Evolutionary conservation across 2,888 invertebrate species (phyloP).

Genomic region (Embidobia sp.): DNA sequence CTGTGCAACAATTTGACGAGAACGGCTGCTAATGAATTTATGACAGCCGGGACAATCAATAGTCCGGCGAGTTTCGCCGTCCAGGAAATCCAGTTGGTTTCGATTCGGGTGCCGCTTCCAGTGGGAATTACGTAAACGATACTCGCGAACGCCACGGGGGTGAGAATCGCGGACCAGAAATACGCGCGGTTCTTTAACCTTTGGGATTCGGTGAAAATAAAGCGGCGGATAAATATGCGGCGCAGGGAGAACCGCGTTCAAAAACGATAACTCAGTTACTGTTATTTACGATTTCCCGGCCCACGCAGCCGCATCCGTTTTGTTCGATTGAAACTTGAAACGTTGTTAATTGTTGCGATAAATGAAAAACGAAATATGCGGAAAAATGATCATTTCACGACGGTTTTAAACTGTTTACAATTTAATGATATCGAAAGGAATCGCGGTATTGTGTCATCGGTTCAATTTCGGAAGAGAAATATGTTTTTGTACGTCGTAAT

Average conservation of each 20-base stretch:
- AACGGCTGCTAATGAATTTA: conserved; percentile 11
- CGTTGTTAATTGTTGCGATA: no score
- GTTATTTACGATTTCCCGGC: conserved; percentile 6
- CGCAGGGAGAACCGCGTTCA: not conserved
- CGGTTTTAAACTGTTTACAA: no score
- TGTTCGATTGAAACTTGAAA: no score
- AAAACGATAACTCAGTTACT: conserved; percentile 6
- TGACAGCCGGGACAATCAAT: not conserved
- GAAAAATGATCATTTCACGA: no score
- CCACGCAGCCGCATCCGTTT: not conserved
- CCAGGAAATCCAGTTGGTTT: no score
- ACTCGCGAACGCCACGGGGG: not conserved
- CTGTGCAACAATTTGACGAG: conserved; percentile 11
- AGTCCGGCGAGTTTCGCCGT: not conserved
- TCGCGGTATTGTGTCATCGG: no score
- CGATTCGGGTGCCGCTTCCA: no score
- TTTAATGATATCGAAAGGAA: no score
- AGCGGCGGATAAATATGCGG: not conserved
- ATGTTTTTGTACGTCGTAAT: no score
- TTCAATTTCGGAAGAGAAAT: no score
- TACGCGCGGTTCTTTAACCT: conserved; percentile 15
- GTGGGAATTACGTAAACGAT: no score
- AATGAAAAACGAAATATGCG: no score
- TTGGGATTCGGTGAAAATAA: conserved; percentile 9
- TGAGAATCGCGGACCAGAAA: not conserved